These are phyloP conservation scores for Argentina silus DNA, from an alignment of 2,797 vertebrate genomes.

Conservation along the genomic window DNA sequence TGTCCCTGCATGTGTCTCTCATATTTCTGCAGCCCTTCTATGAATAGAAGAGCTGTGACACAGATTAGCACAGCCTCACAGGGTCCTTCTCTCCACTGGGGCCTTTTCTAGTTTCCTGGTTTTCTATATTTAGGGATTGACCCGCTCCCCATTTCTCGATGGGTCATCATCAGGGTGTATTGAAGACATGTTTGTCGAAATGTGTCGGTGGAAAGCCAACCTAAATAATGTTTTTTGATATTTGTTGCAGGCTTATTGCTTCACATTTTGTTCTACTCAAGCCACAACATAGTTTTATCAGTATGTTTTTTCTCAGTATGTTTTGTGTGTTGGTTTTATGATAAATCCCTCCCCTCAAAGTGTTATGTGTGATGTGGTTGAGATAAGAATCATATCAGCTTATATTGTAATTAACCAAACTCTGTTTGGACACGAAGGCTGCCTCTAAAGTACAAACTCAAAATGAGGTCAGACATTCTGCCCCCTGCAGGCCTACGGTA, in stretches of 20 bases:
- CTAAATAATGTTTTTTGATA: background rate
- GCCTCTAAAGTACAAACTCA: background rate
- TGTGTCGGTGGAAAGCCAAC: too few relatives aligned
- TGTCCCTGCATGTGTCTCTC: slow-evolving; percentile 53
- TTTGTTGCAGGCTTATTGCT: too few relatives aligned
- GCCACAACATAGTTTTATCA: too few relatives aligned
- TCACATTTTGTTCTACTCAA: too few relatives aligned
- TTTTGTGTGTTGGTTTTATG: background rate
- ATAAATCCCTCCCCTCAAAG: background rate
- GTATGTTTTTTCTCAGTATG: too few relatives aligned
- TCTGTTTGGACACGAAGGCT: background rate
- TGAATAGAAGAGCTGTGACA: slow-evolving; percentile 66
- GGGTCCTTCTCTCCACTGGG: slow-evolving; percentile 7
- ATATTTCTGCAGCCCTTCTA: slow-evolving; percentile 67
- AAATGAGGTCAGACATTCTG: background rate
- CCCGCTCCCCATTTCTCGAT: background rate
- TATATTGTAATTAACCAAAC: background rate
- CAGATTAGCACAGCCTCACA: slow-evolving; percentile 57
- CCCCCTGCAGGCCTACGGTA: background rate
- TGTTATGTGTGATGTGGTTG: background rate
- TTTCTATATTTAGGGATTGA: slow-evolving; percentile 33
- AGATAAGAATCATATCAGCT: background rate
- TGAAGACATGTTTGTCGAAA: too few relatives aligned
- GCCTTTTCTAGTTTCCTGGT: slow-evolving; percentile 29
- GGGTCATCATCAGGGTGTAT: too few relatives aligned